Evolutionary conservation across 2,797 vertebrate species (phyloP), one percentile per base, ranked within the genome.

Genomic region (Champsocephalus gunnari): DNA sequence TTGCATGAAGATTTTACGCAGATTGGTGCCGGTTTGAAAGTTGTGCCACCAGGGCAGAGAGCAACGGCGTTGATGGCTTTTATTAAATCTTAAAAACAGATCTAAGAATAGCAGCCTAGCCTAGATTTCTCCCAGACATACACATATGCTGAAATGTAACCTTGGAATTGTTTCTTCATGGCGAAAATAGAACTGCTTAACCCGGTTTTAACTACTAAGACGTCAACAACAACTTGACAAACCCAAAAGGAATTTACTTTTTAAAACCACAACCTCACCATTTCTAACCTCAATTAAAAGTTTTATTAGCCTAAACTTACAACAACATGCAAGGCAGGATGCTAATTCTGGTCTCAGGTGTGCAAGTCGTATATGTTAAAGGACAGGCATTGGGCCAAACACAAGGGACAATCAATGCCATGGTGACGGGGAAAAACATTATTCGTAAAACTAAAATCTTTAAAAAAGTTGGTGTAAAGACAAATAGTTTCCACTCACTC

Each of bases 401-500:
- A 14, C 1, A 10, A 49, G 0, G 12, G 38, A 28, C n/a, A 38
- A 24, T 44, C 21, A 34, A 38, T 21, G 12, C 21, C 24, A 13
- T 57, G 13, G 45, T 24, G 43, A 14, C 44, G 2, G 0, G 34
- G 14, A 51, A 51, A 60, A 17, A 9, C 38, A 73, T 66, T 63
- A 3, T 32, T 50, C 19, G 16, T 50, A 24, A 53, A 47, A 56
- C 47, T 4, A 2, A 9, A 34, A 49, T 38, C 43, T 45, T 57
- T 5, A 13, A 49, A 62, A 45, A n/a, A 21, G 6, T 13, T 43
- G 2, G 28, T 78, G 63, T 54, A 43, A 59, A 66, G 49, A 41
- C n/a, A 48, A 54, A 70, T 66, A 61, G 19, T 73, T 79, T 79
- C 61, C 72, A 43, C 8, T 62, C 24, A 69, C 16, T 65, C 32